Evolutionary conservation across 1,140 invertebrate genomes (phyloP).

Genomic region (Aleiodes sp.): DNA sequence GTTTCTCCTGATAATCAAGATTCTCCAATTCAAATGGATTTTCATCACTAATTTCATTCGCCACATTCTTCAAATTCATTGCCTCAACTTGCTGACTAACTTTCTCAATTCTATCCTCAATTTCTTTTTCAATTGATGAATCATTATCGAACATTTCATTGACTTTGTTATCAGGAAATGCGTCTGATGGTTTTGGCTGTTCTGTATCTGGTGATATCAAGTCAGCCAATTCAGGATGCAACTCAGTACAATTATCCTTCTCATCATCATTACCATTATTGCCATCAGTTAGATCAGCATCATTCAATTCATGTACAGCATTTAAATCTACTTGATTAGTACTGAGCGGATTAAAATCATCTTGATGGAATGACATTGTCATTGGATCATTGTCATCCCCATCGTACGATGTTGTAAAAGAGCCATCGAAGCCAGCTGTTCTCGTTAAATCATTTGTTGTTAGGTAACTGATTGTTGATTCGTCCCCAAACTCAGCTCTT

Average conservation of each 20-base stretch:
- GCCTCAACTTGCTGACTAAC: slow-evolving; percentile 17
- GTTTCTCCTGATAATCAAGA: neutral
- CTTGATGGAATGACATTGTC: slow-evolving; percentile 76
- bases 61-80: slow-evolving; percentile 25
- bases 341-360: slow-evolving; percentile 70
- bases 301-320: slow-evolving; percentile 71
- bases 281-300: slow-evolving; percentile 68
- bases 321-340: slow-evolving; percentile 72
- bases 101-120: slow-evolving; percentile 19
- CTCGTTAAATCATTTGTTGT: slow-evolving; percentile 47
- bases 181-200: neutral
- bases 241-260: slow-evolving; percentile 18
- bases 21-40: neutral
- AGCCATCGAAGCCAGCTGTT: slow-evolving; percentile 47
- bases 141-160: neutral
- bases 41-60: neutral
- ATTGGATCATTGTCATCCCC: slow-evolving; percentile 68
- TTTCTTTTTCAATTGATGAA: neutral
- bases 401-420: slow-evolving; percentile 42
- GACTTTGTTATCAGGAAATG: slow-evolving; percentile 17
- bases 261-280: slow-evolving; percentile 34
- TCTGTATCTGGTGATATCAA: slow-evolving; percentile 29
- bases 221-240: slow-evolving; percentile 25
- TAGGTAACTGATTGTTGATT: slow-evolving; percentile 53
- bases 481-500: slow-evolving; percentile 66